phyloP scores from a whole-genome alignment of 2,113 vertebrate species.

The Speoplatyrhinus poulsoni region DNA sequence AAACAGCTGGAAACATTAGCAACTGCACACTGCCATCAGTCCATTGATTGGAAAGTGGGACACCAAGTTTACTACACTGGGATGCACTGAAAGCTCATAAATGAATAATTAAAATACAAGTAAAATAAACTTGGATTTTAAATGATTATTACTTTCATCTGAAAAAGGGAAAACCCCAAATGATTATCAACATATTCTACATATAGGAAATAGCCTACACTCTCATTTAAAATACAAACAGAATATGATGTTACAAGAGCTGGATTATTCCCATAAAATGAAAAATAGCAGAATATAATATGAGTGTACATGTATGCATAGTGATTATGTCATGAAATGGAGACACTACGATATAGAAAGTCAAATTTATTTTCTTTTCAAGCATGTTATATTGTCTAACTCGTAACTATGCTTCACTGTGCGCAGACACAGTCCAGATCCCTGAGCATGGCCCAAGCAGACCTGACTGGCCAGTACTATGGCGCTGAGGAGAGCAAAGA shows the following conservation, averaged over 20 bases:
- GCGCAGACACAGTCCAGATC: slow-evolving; percentile 4
- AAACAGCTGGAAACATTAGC: slow-evolving; percentile 54
- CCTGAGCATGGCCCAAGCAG: neutral
- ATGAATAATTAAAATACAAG: neutral
- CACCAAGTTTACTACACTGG: slow-evolving; percentile 9
- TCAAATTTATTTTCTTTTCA: neutral
- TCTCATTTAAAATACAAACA: no score
- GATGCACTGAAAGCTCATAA: neutral
- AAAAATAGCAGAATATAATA: no score
- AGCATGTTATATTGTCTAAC: neutral
- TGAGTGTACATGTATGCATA: neutral
- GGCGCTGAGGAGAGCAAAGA: slow-evolving; percentile 42
- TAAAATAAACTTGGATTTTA: neutral
- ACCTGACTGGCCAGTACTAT: slow-evolving; percentile 30
- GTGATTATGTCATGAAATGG: slow-evolving; percentile 16
- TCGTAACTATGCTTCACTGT: neutral
- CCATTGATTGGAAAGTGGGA: slow-evolving; percentile 1
- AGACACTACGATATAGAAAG: neutral
- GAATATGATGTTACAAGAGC: no score
- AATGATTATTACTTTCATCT: no score
- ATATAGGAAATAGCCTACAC: no score
- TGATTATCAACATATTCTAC: no score
- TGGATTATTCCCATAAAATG: no score
- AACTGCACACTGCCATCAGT: slow-evolving; percentile 31
- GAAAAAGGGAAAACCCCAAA: no score